A percentile compares a stretch with the other conserved stretches of the same genome.
Conservation (phyloP, 2,113 vertebrate species). For the Apodemus sylvaticus region DNA sequence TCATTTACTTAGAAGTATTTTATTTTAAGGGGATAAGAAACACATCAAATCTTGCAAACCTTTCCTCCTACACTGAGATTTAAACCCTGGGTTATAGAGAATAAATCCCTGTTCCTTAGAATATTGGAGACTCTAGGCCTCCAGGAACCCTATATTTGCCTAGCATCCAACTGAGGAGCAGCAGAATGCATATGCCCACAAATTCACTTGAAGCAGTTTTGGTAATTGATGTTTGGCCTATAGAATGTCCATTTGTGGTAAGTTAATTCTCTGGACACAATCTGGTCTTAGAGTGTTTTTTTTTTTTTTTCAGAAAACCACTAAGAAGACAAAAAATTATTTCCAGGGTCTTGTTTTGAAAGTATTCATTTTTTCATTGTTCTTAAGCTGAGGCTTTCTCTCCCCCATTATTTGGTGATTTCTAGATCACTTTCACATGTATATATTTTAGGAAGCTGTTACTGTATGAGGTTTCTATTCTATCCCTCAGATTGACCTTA, state of each 20-base stretch:
- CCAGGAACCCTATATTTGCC: background rate
- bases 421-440: background rate
- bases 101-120: background rate
- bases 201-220: background rate
- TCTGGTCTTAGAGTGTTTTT: background rate
- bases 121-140: background rate
- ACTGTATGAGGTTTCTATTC: background rate
- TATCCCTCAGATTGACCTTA: background rate
- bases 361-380: background rate
- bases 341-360: background rate
- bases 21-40: background rate
- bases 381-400: background rate
- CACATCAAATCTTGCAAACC: background rate
- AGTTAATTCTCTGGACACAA: background rate
- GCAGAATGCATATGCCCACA: background rate
- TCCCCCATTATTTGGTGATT: background rate
- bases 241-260: background rate
- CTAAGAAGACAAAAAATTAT: background rate
- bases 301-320: background rate
- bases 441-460: background rate
- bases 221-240: background rate
- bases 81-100: background rate
- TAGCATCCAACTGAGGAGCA: background rate
- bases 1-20: background rate
- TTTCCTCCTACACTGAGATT: background rate